phyloP scores from a whole-genome alignment of 2,888 invertebrate genomes.

The Anoplius nigerrimus region DNA sequence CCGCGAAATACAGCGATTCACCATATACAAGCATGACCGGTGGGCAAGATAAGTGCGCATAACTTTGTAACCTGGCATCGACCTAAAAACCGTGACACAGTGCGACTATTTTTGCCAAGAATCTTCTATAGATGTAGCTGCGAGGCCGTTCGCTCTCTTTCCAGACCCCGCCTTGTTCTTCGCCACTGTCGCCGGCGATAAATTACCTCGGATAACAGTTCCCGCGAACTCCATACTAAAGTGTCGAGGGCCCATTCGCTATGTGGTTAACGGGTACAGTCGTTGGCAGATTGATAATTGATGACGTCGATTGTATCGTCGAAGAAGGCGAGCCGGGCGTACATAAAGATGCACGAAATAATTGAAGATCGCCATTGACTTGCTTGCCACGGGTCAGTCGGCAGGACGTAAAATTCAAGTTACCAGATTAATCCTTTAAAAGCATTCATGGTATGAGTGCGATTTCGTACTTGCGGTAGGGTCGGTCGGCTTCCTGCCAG shows the following conservation, averaged over 20 bases:
- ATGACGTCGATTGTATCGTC: slow-evolving; percentile 25
- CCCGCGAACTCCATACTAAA: background rate
- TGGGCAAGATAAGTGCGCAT: no score
- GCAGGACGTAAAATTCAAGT: slow-evolving; percentile 50
- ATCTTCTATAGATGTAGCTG: background rate
- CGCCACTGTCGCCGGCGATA: background rate
- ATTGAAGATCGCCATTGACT: slow-evolving; percentile 37
- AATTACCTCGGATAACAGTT: background rate
- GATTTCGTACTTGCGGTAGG: slow-evolving; percentile 31
- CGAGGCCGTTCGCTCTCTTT: background rate
- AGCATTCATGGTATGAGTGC: slow-evolving; percentile 37
- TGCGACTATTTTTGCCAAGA: no score
- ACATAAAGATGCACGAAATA: slow-evolving; percentile 21
- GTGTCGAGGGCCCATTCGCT: slow-evolving; percentile 32
- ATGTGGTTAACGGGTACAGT: slow-evolving; percentile 27
- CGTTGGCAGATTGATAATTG: slow-evolving; percentile 46
- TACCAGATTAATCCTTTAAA: slow-evolving; percentile 58
- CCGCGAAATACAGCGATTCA: no score
- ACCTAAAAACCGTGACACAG: no score
- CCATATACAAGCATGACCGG: no score
- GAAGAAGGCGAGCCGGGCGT: slow-evolving; percentile 13
- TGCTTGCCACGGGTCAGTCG: slow-evolving; percentile 7
- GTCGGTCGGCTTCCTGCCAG: slow-evolving; percentile 49
- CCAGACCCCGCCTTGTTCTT: background rate
- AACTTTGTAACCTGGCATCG: no score